These are phyloP conservation scores for Pocota personata DNA, from an alignment of 2,888 invertebrate species.

Conservation along the genomic window DNA sequence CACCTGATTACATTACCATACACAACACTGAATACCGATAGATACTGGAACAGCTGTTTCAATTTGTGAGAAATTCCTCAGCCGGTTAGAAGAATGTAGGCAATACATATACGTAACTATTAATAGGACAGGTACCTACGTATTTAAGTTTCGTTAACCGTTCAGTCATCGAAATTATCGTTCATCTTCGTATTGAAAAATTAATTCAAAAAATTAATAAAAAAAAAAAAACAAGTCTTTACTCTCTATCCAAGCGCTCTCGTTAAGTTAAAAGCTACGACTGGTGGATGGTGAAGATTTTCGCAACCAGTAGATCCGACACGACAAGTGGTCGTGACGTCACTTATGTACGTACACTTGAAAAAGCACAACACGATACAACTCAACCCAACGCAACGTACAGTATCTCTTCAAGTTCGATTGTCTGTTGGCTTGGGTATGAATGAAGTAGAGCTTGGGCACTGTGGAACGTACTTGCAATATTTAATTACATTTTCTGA, in stretches of 20 bases:
- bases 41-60: constrained; percentile 42
- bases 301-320: constrained; percentile 52
- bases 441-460: constrained; percentile 26
- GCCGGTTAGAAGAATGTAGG: constrained; percentile 10
- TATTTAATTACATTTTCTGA: constrained; percentile 27
- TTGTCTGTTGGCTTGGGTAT: constrained; percentile 44
- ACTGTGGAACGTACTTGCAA: constrained; percentile 18
- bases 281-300: constrained; percentile 59
- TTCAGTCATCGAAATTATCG: constrained; percentile 14
- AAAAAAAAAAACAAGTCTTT: constrained; percentile 31
- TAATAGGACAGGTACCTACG: constrained; percentile 36
- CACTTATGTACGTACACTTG: constrained; percentile 23
- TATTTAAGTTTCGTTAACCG: constrained; percentile 21
- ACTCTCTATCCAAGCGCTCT: constrained; percentile 48
- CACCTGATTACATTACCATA: constrained; percentile 17
- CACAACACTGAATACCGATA: neutral
- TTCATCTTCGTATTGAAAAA: neutral
- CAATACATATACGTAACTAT: neutral
- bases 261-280: constrained; percentile 66
- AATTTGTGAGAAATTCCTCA: constrained; percentile 9
- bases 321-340: constrained; percentile 71
- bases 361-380: constrained; percentile 39
- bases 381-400: constrained; percentile 13
- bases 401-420: constrained; percentile 37
- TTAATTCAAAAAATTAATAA: neutral